Base-by-base conservation (phyloP, 2,797 vertebrate species). In the Bufotes viridis region DNA sequence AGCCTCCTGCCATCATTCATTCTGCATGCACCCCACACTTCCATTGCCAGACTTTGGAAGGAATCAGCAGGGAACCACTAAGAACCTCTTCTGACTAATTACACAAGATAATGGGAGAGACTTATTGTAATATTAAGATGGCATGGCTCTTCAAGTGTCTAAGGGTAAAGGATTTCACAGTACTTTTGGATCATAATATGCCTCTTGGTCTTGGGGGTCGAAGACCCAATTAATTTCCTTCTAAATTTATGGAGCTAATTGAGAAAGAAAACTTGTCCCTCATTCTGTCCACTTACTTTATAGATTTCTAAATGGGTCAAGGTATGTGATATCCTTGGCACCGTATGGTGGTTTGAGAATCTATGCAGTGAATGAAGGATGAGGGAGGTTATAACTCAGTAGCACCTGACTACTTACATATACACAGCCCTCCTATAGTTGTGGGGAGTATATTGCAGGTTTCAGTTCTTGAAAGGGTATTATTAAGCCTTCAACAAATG, bases 21-120 rank as follows among this genome's bases (percentile, higher is more conserved):
- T 81, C 70, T 51, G 78, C 53, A 24, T 61, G 29, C 51, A 22
- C 18, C 42, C 42, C 53, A 10, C 22, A 51, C 34, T 24, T 55
- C 24, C n/a, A 69, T 70, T 55, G 51, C 20, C 26, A 34, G 55
- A 22, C 78, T 80, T 58, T 20, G 34, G 14, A 57, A 57, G 58
- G 13, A 51, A 53, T 55, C 81, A 83, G 49, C 63, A 29, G 81
- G 65, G n/a, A 83, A 26, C 63, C 24, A 29, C 81, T 80, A 18
- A 55, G 24, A 70, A 72, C 49, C 65, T 53, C 65, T 83, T 57
- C 17, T 83, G 67, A 26, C 14, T 83, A 55, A 83, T 70, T 83
- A 69, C 24, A 57, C 2, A 29, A 83, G 42, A 69, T 26, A 70
- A 34, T 65, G 20, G 0, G 4, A 67, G 63, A 26, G 51, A 72